phyloP scores from a whole-genome alignment of 2,888 invertebrate genomes.

The Amphipoea lucens region DNA sequence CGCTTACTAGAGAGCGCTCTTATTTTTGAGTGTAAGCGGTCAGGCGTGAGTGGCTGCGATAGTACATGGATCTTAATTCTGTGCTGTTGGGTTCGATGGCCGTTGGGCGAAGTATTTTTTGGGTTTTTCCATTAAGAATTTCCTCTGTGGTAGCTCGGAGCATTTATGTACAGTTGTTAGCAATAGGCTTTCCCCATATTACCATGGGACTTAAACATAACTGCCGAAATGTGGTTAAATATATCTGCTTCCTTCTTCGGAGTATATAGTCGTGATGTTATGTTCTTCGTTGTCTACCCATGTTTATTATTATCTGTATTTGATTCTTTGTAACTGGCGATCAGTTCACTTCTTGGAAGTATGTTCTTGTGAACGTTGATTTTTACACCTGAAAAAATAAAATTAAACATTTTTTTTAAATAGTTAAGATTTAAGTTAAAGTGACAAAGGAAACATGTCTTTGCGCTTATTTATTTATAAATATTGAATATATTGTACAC shows the following conservation, averaged over 20 bases:
- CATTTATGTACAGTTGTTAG: not conserved
- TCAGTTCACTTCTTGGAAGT: slow-evolving; percentile 6
- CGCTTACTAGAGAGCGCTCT: no score
- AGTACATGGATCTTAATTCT: not conserved
- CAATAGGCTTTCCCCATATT: not conserved
- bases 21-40: no score
- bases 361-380: slow-evolving; percentile 17
- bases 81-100: not conserved
- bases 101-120: not conserved
- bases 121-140: not conserved
- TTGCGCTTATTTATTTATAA: no score
- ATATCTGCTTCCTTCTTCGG: not conserved
- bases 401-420: no score
- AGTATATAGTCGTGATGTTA: not conserved
- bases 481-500: no score
- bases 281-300: not conserved
- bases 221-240: not conserved
- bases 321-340: not conserved
- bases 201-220: not conserved
- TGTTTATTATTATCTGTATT: not conserved
- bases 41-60: no score
- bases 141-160: not conserved
- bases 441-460: no score
- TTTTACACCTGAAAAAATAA: slow-evolving; percentile 7
- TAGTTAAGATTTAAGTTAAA: no score